phyloP scores from a whole-genome alignment of 2,888 invertebrate genomes.

The Drosophila tanythrix region DNA sequence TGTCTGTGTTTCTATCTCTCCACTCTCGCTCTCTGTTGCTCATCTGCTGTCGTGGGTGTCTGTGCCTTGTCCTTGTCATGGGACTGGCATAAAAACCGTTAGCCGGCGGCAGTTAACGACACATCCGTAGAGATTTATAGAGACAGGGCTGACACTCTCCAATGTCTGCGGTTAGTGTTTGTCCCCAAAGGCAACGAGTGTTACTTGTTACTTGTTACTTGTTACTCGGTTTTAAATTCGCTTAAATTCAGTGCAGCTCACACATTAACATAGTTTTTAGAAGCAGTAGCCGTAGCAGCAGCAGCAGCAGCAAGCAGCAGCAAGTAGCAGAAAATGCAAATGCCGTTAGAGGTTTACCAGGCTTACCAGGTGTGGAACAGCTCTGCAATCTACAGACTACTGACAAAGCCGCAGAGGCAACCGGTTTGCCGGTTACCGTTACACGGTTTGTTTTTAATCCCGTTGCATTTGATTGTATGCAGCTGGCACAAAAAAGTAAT shows the following conservation, averaged over 20 bases:
- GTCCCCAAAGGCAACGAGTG: constrained; percentile 42
- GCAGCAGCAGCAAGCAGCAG: constrained; percentile 27
- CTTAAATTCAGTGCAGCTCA: constrained; percentile 55
- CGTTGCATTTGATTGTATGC: constrained; percentile 77
- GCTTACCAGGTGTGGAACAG: constrained; percentile 59
- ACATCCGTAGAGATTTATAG: constrained; percentile 74
- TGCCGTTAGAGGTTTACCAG: constrained; percentile 68
- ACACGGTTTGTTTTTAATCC: constrained; percentile 75
- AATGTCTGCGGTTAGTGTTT: constrained; percentile 65
- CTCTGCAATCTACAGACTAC: constrained; percentile 26
- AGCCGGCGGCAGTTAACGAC: constrained; percentile 74
- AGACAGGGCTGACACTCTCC: constrained; percentile 57
- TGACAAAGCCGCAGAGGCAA: constrained; percentile 49
- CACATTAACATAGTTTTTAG: constrained; percentile 75
- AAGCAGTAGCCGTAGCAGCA: constrained; percentile 27
- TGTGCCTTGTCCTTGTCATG: constrained; percentile 48
- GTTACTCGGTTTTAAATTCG: constrained; percentile 60
- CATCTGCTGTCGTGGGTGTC: constrained; percentile 14
- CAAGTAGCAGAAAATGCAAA: constrained; percentile 60
- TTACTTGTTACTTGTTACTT: constrained; percentile 20
- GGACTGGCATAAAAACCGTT: constrained; percentile 41
- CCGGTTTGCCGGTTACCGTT: constrained; percentile 54
- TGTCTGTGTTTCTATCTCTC: constrained; percentile 1
- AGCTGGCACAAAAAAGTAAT: constrained; percentile 73
- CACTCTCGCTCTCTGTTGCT: constrained; percentile 14